Evolutionary conservation across 1,140 invertebrate genomes (phyloP).

Genomic region (Hyphantria cunea): DNA sequence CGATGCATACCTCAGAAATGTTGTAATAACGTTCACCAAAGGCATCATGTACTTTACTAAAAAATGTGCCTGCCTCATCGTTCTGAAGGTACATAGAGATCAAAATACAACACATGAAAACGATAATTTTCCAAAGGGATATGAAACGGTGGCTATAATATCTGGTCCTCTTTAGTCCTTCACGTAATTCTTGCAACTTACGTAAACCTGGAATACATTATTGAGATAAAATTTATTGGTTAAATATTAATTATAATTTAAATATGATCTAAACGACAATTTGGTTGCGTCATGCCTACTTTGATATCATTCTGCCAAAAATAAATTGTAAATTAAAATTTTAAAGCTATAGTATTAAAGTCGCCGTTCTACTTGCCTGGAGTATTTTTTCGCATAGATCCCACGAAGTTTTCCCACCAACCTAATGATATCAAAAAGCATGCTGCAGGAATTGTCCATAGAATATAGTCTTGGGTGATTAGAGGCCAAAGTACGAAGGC

Average conservation of each 20-base stretch:
- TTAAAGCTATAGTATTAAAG: not conserved
- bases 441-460: constrained; percentile 92
- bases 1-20: constrained; percentile 84
- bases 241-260: not conserved
- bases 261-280: too few relatives aligned
- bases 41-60: constrained; percentile 85
- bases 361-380: constrained; percentile 44
- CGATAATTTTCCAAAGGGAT: constrained; percentile 92
- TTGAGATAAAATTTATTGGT: not conserved
- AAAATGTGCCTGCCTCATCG: constrained; percentile 88
- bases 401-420: constrained; percentile 98
- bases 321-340: too few relatives aligned
- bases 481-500: constrained; percentile 95
- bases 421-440: constrained; percentile 93
- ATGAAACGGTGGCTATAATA: constrained; percentile 94
- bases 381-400: constrained; percentile 58
- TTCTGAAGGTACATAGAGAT: constrained; percentile 87
- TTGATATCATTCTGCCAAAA: too few relatives aligned
- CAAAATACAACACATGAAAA: constrained; percentile 88
- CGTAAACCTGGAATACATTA: constrained; percentile 38
- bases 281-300: too few relatives aligned
- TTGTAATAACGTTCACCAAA: constrained; percentile 89
- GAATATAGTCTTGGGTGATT: constrained; percentile 83
- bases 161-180: constrained; percentile 87
- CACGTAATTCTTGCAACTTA: constrained; percentile 84